Conservation (phyloP, 2,113 vertebrate genomes). For the Columba livia region DNA sequence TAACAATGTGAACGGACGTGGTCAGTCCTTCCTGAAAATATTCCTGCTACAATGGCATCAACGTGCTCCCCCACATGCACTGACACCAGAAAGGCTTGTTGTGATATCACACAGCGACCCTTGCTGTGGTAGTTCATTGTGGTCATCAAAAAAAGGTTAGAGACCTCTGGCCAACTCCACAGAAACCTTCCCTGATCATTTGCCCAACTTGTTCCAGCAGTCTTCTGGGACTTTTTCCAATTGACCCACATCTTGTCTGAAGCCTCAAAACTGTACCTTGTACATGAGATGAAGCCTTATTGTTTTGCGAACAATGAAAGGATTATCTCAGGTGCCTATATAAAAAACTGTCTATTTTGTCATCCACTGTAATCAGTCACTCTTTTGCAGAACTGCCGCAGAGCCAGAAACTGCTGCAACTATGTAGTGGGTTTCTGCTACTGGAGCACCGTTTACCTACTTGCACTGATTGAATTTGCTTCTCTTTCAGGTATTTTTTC, state of each 20-base stretch:
- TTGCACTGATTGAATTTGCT: neutral
- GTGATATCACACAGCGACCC: rapidly evolving
- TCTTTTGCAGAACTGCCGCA: neutral
- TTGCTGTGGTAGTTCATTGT: neutral
- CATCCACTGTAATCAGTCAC: neutral
- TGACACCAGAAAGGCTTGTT: neutral
- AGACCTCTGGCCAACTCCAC: neutral
- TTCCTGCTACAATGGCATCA: rapidly evolving
- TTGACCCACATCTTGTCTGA: neutral
- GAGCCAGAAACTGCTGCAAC: neutral
- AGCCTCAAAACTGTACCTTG: neutral
- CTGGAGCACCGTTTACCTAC: neutral
- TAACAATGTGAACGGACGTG: rapidly evolving
- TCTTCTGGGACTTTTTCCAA: neutral
- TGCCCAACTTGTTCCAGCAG: neutral
- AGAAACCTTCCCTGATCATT: neutral
- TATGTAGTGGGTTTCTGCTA: neutral
- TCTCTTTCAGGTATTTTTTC: neutral
- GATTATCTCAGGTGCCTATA: neutral
- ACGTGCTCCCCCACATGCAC: rapidly evolving
- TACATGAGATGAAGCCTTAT: neutral
- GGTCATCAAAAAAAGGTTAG: neutral
- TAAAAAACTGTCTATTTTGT: neutral
- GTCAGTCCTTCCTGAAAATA: neutral
- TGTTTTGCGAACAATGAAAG: neutral